Base-by-base conservation (phyloP, 2,113 vertebrate species). In the Eurypyga helias region DNA sequence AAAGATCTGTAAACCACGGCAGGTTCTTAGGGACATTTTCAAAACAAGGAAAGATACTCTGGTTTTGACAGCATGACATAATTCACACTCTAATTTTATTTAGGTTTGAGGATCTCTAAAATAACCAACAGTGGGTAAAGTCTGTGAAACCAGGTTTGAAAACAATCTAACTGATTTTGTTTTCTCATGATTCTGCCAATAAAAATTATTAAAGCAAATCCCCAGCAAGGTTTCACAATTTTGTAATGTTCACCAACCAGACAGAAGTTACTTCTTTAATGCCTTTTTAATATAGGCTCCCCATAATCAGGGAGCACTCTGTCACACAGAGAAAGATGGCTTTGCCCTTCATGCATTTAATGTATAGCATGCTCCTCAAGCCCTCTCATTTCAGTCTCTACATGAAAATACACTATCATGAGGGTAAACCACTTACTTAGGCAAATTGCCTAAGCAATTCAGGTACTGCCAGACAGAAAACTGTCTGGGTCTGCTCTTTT, bases 71-170 rank as follows among this genome's bases (percentile, higher is more conserved):
- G 89, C 21, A 86, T 95, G 94, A 92, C 69, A 93, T 92, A 96
- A 93, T 95, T 96, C 92, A 93, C 94, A 96, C 86, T 79, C 60
- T 87, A 94, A 93, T 92, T 95, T 92, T 93, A 78, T 91, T 96
- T 88, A 69, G 43, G 45, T 76, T 81, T 78, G 52, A 89, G 83
- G 90, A 84, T 87, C 24, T 92, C 57, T 82, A 93, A 95, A 97
- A 97, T 96, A 95, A 93, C 77, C 24, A 96, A 45, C 67, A 70
- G 88, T 78, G 76, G 45, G 72, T 87, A 96, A 97, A 78, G 69
- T 79, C 86, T 93, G 88, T 89, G 86, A 96, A 96, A 75, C 12
- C 9, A 76, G 70, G 60, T 64, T 81, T 5, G 0, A 92, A 94
- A 93, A 52, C 34, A 94, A 67, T 81, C 66, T 43, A 54, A 71